Evolutionary conservation across 2,113 vertebrate species (phyloP).

Genomic region (Silurus glanis): DNA sequence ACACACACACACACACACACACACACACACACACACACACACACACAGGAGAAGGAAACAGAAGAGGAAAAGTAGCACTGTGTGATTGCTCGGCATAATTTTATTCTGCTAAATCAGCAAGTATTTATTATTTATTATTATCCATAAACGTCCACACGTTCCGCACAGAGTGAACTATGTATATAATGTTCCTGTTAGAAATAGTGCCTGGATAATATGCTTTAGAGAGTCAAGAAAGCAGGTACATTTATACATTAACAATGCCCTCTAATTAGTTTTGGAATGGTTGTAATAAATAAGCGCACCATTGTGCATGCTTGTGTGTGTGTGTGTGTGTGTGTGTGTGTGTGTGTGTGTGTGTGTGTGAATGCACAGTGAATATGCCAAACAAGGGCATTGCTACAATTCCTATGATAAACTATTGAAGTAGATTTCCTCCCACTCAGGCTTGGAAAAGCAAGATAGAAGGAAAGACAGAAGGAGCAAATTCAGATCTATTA

Average conservation of each 20-base stretch:
- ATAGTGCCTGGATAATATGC: no score
- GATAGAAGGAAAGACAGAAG: constrained; percentile 58
- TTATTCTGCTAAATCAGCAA: neutral
- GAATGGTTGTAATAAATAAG: neutral
- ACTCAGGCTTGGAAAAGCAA: constrained; percentile 58
- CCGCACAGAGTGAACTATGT: neutral
- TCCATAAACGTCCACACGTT: neutral
- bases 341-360: neutral
- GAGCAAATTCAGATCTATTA: constrained; percentile 44
- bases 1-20: neutral
- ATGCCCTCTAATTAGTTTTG: neutral
- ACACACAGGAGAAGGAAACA: neutral
- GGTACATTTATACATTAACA: neutral
- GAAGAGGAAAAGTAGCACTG: neutral
- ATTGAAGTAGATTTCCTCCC: constrained; percentile 73
- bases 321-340: constrained; percentile 12
- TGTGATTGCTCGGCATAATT: neutral
- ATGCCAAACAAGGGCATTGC: constrained; percentile 12
- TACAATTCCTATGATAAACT: constrained; percentile 67
- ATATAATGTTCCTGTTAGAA: neutral
- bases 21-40: constrained; percentile 15
- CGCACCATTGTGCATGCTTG: neutral
- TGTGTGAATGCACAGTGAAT: neutral
- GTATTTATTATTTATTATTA: neutral
- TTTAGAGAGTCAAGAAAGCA: neutral